Evolutionary conservation across 2,113 vertebrate genomes (phyloP).

Genomic region (Melanerpes aurifrons): DNA sequence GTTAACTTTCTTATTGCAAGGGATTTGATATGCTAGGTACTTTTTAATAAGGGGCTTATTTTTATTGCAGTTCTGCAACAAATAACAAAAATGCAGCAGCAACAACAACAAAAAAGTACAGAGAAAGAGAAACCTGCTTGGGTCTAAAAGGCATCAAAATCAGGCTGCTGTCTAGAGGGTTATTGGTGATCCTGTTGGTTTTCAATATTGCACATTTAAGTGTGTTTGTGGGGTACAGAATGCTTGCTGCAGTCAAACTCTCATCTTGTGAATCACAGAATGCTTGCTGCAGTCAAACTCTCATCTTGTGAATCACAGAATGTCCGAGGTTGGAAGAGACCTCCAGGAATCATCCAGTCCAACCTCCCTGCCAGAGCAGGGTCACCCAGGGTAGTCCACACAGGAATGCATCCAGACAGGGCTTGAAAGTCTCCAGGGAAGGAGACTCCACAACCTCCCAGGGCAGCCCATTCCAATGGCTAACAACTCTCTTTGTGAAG

Average conservation of each 20-base stretch:
- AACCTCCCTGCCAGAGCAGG: too few relatives aligned
- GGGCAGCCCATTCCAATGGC: too few relatives aligned
- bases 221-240: not conserved
- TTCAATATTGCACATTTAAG: not conserved
- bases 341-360: too few relatives aligned
- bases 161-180: not conserved
- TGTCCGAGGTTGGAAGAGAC: too few relatives aligned
- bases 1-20: constrained; percentile 80
- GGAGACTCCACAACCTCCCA: too few relatives aligned
- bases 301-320: not conserved
- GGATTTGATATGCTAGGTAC: constrained; percentile 77
- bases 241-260: not conserved
- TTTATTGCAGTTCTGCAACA: constrained; percentile 71
- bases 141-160: not conserved
- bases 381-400: too few relatives aligned
- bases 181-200: not conserved
- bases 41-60: constrained; percentile 81
- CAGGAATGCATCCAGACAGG: too few relatives aligned
- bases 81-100: constrained; percentile 50
- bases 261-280: not conserved
- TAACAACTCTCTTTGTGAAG: too few relatives aligned
- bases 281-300: not conserved
- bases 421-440: too few relatives aligned
- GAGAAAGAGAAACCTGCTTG: constrained; percentile 47
- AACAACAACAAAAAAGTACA: not conserved